These are phyloP conservation scores for Gopherus flavomarginatus DNA, from an alignment of 2,113 vertebrate genomes.

Conservation along the genomic window DNA sequence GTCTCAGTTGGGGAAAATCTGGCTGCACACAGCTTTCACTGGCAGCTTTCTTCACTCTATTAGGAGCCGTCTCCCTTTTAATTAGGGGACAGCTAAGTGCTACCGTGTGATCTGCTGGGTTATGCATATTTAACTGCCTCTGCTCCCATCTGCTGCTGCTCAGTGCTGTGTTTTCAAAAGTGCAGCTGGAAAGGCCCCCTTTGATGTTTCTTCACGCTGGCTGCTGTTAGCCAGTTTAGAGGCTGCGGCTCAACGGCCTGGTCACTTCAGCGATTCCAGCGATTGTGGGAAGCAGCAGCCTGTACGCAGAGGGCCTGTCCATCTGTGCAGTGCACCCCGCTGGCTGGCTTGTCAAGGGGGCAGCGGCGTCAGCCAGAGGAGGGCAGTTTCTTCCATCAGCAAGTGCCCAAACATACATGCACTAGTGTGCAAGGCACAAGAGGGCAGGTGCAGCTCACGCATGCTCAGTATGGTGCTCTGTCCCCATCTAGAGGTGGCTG, in stretches of 20 bases:
- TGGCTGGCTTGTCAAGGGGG: fast-evolving
- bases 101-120: background rate
- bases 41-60: background rate
- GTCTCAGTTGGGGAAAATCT: background rate
- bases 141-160: slow-evolving; percentile 37
- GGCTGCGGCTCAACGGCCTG: fast-evolving
- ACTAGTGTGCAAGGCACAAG: background rate
- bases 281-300: fast-evolving
- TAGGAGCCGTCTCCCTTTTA: slow-evolving; percentile 62
- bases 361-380: background rate
- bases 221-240: slow-evolving; percentile 7
- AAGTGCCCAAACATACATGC: background rate
- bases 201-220: slow-evolving; percentile 4
- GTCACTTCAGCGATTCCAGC: background rate
- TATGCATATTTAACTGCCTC: slow-evolving; percentile 41
- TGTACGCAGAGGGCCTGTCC: background rate
- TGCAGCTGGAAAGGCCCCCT: slow-evolving; percentile 10
- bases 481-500: background rate
- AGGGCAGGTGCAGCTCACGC: background rate
- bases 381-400: background rate
- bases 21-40: background rate
- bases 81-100: slow-evolving; percentile 54
- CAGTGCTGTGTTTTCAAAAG: background rate
- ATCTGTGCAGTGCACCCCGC: fast-evolving
- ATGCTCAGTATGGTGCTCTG: background rate